A percentile compares a stretch with the other conserved stretches of the same genome.
phyloP scores from a whole-genome alignment of 1,140 invertebrate genomes.

The Elysia chlorotica region DNA sequence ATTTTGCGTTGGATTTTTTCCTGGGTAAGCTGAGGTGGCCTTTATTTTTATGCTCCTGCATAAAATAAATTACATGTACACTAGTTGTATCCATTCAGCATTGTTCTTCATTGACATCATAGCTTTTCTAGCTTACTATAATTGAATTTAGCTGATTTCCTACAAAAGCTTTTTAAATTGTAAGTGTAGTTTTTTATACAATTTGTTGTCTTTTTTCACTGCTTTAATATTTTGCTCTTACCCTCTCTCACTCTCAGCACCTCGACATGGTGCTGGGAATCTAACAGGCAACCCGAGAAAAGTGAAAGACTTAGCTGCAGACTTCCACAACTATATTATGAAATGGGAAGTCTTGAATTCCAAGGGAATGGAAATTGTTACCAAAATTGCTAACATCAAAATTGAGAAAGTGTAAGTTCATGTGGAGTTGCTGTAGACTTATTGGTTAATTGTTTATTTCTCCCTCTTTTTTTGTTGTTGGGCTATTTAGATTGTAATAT shows the following conservation, averaged over 20 bases:
- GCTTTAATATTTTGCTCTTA: not conserved
- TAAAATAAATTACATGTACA: no score
- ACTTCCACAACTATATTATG: slow-evolving; percentile 43
- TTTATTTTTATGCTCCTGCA: no score
- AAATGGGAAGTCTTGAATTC: slow-evolving; percentile 43
- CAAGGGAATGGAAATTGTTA: slow-evolving; percentile 41
- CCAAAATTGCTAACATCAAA: slow-evolving; percentile 50
- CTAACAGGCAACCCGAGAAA: slow-evolving; percentile 47
- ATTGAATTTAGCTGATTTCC: no score
- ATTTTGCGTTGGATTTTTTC: no score
- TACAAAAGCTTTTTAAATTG: no score
- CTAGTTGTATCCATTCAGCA: no score
- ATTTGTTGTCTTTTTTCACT: not conserved
- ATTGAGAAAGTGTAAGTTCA: slow-evolving; percentile 46
- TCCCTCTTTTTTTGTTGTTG: not conserved
- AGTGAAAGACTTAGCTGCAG: slow-evolving; percentile 51
- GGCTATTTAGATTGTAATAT: not conserved
- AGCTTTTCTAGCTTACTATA: no score
- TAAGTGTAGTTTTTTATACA: not conserved
- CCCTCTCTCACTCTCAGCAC: not conserved
- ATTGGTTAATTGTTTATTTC: no score
- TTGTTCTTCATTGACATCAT: no score
- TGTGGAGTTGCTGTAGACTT: no score
- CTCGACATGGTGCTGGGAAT: slow-evolving; percentile 27
- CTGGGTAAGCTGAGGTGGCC: no score